Evolutionary conservation across 2,888 invertebrate species (phyloP).

Genomic region (Tinea semifulvella): DNA sequence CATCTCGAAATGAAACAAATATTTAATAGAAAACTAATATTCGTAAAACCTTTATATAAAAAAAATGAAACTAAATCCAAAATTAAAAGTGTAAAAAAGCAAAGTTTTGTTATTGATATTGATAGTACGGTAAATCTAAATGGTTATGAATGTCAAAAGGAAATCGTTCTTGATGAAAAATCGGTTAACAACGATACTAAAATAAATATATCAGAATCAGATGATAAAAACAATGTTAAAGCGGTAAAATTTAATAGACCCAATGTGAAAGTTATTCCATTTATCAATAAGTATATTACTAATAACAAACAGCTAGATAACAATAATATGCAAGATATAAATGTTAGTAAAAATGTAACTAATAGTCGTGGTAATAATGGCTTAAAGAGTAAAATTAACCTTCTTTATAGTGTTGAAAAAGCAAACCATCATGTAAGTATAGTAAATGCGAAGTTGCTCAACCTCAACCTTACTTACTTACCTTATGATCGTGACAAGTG

Average conservation of each 20-base stretch:
- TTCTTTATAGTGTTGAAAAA: no score
- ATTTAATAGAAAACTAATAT: conserved; percentile 35
- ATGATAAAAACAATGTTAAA: neutral
- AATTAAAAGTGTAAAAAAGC: neutral
- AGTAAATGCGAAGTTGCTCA: no score
- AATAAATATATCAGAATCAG: conserved; percentile 14
- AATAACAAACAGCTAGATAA: neutral
- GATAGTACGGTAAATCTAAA: conserved; percentile 36
- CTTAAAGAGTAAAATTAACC: no score
- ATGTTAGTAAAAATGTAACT: neutral
- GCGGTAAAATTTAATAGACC: neutral
- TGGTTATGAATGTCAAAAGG: conserved; percentile 33
- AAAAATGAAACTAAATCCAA: conserved; percentile 28
- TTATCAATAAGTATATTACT: neutral
- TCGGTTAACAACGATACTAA: conserved; percentile 29
- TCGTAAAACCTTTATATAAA: conserved; percentile 48
- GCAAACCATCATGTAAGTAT: no score
- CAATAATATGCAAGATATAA: neutral
- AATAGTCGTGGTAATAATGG: neutral
- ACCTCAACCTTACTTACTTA: no score
- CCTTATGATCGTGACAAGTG: no score
- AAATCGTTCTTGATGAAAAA: no score
- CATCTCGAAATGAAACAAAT: conserved; percentile 26
- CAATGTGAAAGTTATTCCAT: neutral
- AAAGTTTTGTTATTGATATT: conserved; percentile 24